phyloP scores from a whole-genome alignment of 1,140 invertebrate genomes.

The Lamellibrachia luymesi region DNA sequence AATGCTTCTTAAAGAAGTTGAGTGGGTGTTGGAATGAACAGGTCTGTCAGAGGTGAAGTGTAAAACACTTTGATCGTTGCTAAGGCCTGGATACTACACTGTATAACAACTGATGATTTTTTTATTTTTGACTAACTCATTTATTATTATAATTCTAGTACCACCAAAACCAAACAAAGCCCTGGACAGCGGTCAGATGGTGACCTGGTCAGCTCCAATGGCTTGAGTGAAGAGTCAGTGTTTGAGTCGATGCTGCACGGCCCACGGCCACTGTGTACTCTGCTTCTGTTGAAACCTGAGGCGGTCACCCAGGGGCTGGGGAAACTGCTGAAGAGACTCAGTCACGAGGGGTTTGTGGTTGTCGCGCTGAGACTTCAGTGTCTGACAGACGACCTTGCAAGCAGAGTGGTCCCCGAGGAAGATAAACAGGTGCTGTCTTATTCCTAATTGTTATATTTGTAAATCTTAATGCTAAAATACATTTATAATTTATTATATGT shows the following conservation, averaged over 20 bases:
- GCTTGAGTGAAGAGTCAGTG: slow-evolving; percentile 36
- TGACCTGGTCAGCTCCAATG: slow-evolving; percentile 42
- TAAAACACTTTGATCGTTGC: too few relatives aligned
- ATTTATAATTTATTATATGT: too few relatives aligned
- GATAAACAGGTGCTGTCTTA: neutral
- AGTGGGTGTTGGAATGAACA: too few relatives aligned
- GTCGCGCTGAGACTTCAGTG: slow-evolving; percentile 37
- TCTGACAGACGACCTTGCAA: slow-evolving; percentile 30
- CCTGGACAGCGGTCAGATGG: slow-evolving; percentile 38
- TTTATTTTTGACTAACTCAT: too few relatives aligned
- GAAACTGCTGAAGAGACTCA: slow-evolving; percentile 44
- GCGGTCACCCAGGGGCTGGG: slow-evolving; percentile 41
- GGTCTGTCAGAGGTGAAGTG: too few relatives aligned
- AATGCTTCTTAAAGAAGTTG: too few relatives aligned
- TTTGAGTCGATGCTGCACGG: slow-evolving; percentile 43
- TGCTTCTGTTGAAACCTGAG: slow-evolving; percentile 46
- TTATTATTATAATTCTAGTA: slow-evolving; percentile 36
- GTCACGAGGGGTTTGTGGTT: slow-evolving; percentile 45
- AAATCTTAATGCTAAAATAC: too few relatives aligned
- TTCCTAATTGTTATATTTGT: too few relatives aligned
- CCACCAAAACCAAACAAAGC: slow-evolving; percentile 40
- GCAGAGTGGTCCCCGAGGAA: neutral
- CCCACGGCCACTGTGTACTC: slow-evolving; percentile 41
- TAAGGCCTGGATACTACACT: too few relatives aligned
- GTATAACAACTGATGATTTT: too few relatives aligned